A percentile compares a stretch with the other conserved stretches of the same genome.
Evolutionary conservation across 2,888 invertebrate genomes (phyloP).

Genomic region (Tipula lateralis): DNA sequence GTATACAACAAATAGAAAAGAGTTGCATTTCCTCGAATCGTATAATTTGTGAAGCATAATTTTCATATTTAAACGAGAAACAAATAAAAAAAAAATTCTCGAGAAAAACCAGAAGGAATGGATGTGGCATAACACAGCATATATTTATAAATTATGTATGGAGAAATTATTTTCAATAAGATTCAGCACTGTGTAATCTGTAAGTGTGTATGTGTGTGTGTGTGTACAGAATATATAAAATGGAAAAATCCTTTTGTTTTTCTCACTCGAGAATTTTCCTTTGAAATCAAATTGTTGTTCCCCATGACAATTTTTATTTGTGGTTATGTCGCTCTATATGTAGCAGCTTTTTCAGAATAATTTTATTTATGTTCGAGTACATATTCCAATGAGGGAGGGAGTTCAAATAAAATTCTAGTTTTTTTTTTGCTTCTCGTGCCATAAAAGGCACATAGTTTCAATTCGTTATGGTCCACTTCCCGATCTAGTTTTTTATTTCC

Average conservation of each 20-base stretch:
- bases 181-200: too few species aligned
- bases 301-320: not conserved
- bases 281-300: not conserved
- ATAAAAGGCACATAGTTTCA: not conserved
- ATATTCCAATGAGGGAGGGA: not conserved
- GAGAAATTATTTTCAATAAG: not conserved
- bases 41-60: not conserved
- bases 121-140: not conserved
- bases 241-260: not conserved
- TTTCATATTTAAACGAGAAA: not conserved
- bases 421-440: not conserved
- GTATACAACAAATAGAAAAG: not conserved
- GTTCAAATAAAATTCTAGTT: not conserved
- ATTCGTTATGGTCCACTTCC: slow-evolving; percentile 24
- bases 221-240: not conserved
- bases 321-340: not conserved
- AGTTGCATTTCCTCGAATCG: not conserved
- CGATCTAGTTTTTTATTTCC: not conserved
- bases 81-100: not conserved
- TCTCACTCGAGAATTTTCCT: not conserved
- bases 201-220: too few species aligned
- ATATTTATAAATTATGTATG: too few species aligned
- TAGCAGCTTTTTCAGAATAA: not conserved
- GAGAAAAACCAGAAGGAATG: not conserved
- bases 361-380: too few species aligned